Evolutionary conservation across 1,140 invertebrate species (phyloP).

Genomic region (Drosophila littoralis): DNA sequence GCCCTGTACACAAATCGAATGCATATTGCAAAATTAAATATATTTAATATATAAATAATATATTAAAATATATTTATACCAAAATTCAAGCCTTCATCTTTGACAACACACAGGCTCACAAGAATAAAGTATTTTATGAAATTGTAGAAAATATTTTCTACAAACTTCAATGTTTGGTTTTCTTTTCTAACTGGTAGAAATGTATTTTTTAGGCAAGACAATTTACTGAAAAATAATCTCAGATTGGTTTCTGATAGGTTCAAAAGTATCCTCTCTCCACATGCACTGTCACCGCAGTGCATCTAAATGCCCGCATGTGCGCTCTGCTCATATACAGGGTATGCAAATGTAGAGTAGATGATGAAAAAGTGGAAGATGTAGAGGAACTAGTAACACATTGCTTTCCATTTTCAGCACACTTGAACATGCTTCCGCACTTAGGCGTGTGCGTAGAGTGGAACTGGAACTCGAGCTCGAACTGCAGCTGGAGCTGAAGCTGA

Average conservation of each 20-base stretch:
- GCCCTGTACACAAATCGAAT: neutral
- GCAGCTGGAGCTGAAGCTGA: slow-evolving; percentile 10
- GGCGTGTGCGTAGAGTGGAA: slow-evolving; percentile 60
- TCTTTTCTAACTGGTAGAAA: too few species aligned
- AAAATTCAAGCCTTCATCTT: too few species aligned
- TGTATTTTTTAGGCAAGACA: too few species aligned
- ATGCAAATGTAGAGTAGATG: neutral
- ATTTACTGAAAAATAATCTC: too few species aligned
- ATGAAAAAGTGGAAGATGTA: neutral
- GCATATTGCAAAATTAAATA: too few species aligned
- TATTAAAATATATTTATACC: neutral
- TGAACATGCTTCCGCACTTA: slow-evolving; percentile 82
- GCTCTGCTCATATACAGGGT: neutral
- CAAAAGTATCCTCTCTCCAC: neutral
- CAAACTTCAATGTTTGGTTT: too few species aligned
- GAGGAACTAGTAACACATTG: slow-evolving; percentile 67
- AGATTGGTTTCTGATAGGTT: neutral
- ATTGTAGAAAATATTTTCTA: too few species aligned
- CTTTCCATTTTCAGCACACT: slow-evolving; percentile 80
- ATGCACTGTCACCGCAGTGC: neutral
- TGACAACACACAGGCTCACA: neutral
- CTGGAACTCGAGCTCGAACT: slow-evolving; percentile 12
- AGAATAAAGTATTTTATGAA: too few species aligned
- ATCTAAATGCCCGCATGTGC: neutral
- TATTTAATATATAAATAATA: neutral